Percentiles rank a stretch among this genome's conserved stretches.
Conservation (phyloP, 1,140 invertebrate species). For the Anastatus disparis region DNA sequence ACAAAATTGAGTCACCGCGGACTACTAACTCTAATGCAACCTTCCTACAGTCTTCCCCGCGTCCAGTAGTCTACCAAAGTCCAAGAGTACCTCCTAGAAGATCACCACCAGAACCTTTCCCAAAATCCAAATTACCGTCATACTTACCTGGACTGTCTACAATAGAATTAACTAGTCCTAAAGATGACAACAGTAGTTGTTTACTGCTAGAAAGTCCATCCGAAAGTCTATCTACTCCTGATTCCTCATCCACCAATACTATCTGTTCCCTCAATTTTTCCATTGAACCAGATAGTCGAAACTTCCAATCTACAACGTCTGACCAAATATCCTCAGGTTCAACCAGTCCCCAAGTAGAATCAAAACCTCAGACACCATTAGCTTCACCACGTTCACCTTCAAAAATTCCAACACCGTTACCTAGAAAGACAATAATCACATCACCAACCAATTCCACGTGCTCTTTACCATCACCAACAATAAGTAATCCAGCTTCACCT, state of each 20-base stretch:
- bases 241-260: constrained; percentile 32
- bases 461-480: constrained; percentile 37
- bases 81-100: constrained; percentile 56
- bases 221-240: constrained; percentile 14
- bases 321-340: background rate
- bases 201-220: background rate
- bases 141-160: constrained; percentile 14
- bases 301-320: background rate
- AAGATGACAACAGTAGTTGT: too few species aligned
- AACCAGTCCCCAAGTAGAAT: constrained; percentile 21
- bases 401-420: constrained; percentile 61
- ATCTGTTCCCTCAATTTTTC: constrained; percentile 13
- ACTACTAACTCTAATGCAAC: constrained; percentile 55
- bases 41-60: constrained; percentile 43
- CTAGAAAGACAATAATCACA: constrained; percentile 52
- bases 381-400: constrained; percentile 49
- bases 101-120: constrained; percentile 47
- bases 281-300: background rate
- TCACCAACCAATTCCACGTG: constrained; percentile 31
- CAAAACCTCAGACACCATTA: constrained; percentile 33
- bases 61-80: constrained; percentile 60
- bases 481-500: constrained; percentile 21
- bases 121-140: background rate
- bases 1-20: background rate
- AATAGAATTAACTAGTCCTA: too few species aligned